Conservation (phyloP, 2,797 vertebrate species). For the Erithacus rubecula region DNA sequence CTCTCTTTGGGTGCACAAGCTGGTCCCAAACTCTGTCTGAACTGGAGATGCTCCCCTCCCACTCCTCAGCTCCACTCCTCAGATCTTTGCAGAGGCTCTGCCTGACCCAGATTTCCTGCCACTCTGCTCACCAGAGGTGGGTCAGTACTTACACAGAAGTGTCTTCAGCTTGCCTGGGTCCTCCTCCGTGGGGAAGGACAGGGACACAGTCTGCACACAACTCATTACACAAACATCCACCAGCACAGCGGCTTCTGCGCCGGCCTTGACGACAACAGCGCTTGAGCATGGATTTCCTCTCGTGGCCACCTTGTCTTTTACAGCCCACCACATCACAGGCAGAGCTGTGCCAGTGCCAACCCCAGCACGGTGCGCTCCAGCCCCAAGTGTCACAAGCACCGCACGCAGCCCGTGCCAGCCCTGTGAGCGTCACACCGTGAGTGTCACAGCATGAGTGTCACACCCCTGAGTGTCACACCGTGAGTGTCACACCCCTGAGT, state of each 20-base stretch:
- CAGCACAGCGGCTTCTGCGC: neutral
- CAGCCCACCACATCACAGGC: neutral
- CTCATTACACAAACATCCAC: neutral
- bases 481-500: too few species aligned
- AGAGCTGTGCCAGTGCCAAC: neutral
- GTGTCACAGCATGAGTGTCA: too few species aligned
- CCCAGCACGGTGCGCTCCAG: neutral
- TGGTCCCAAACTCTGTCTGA: neutral
- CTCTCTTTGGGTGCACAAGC: neutral
- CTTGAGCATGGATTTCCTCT: neutral
- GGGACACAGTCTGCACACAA: neutral
- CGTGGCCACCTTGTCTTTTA: neutral
- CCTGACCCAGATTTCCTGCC: neutral
- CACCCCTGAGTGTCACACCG: neutral
- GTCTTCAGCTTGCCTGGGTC: constrained; percentile 14
- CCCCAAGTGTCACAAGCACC: neutral
- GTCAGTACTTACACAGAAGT: constrained; percentile 19
- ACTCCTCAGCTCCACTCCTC: fast-evolving
- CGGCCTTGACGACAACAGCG: fast-evolving
- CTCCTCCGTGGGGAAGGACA: neutral
- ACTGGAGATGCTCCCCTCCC: neutral
- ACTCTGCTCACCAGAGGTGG: neutral
- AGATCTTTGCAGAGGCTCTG: neutral
- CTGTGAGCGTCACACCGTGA: neutral
- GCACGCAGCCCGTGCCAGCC: fast-evolving